These are phyloP conservation scores for Leptinotarsa peninsularis DNA, from an alignment of 2,888 invertebrate genomes.

Conservation along the genomic window DNA sequence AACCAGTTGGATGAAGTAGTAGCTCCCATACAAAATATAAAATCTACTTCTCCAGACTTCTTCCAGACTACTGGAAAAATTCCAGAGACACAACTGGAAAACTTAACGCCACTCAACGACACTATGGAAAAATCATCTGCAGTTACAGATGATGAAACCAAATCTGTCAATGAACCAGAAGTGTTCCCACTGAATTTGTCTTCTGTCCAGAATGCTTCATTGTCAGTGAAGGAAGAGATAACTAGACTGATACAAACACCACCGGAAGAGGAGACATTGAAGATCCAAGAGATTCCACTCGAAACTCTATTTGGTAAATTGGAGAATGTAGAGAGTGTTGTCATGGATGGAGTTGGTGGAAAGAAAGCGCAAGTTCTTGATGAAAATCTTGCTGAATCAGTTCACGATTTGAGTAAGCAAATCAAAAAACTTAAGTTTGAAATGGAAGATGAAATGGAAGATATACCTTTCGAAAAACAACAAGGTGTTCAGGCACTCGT, in stretches of 20 bases:
- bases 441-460: slow-evolving; percentile 36
- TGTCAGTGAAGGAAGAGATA: slow-evolving; percentile 40
- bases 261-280: slow-evolving; percentile 25
- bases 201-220: slow-evolving; percentile 38
- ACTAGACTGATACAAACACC: slow-evolving; percentile 25
- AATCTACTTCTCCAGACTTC: neutral
- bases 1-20: neutral
- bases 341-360: neutral
- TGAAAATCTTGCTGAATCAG: slow-evolving; percentile 32
- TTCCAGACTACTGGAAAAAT: neutral
- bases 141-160: slow-evolving; percentile 32
- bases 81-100: neutral
- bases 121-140: slow-evolving; percentile 36
- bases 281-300: slow-evolving; percentile 32
- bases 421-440: slow-evolving; percentile 38
- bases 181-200: slow-evolving; percentile 27
- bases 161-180: slow-evolving; percentile 36
- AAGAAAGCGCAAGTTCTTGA: no score
- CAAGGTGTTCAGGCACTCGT: slow-evolving; percentile 44
- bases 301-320: slow-evolving; percentile 35
- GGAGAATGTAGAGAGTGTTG: slow-evolving; percentile 26
- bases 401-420: slow-evolving; percentile 38
- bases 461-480: slow-evolving; percentile 31
- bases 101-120: neutral
- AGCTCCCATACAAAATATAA: neutral